A percentile compares a stretch with the other conserved stretches of the same genome.
These are phyloP conservation scores for Saccostrea cuccullata DNA, from an alignment of 1,140 invertebrate species.

Conservation along the genomic window DNA sequence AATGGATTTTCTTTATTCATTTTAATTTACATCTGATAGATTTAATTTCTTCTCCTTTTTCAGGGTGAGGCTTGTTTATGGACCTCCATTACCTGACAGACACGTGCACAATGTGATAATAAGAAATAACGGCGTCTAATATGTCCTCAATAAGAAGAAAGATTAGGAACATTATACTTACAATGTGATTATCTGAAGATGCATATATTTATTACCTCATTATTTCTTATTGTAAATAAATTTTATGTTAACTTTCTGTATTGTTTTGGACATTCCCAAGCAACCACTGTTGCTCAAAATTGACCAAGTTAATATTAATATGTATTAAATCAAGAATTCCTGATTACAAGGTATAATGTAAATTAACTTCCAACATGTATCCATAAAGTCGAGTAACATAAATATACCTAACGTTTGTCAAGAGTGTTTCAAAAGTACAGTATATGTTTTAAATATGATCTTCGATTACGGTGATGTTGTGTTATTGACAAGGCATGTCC, in stretches of 20 bases:
- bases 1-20: background rate
- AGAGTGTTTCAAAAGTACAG: no score
- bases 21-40: no score
- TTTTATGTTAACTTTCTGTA: background rate
- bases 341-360: no score
- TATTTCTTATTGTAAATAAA: constrained; percentile 9
- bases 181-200: constrained; percentile 1
- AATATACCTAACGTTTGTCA: no score
- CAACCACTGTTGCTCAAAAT: no score
- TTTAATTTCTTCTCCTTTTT: background rate
- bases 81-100: background rate
- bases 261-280: background rate
- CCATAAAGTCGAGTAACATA: no score
- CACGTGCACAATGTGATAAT: background rate
- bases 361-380: no score
- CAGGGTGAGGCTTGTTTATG: background rate
- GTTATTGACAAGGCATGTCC: no score
- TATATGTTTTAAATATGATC: no score
- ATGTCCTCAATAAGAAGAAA: background rate
- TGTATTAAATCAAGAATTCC: no score
- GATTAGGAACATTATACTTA: background rate
- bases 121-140: background rate
- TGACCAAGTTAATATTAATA: no score
- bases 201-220: constrained; percentile 34
- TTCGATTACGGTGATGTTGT: no score